Conservation (phyloP, 1,140 invertebrate genomes). For the Phenacoccus solenopsis region DNA sequence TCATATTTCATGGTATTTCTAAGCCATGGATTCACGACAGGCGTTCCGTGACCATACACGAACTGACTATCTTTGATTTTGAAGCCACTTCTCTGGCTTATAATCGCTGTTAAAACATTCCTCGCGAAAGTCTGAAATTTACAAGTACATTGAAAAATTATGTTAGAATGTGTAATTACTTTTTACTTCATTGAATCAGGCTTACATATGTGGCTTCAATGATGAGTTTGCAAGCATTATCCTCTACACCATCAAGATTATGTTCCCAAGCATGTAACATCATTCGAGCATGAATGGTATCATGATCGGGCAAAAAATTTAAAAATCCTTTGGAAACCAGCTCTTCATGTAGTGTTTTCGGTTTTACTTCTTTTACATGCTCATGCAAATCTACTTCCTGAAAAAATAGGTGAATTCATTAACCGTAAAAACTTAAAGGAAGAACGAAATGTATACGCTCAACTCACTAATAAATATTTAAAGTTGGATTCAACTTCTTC, state of each 20-base stretch:
- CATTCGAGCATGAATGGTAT: slow-evolving; percentile 60
- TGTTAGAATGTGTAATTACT: neutral
- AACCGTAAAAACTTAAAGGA: neutral
- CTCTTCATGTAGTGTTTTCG: slow-evolving; percentile 34
- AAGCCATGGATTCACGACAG: slow-evolving; percentile 55
- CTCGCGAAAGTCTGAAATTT: slow-evolving; percentile 54
- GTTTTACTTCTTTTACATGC: neutral
- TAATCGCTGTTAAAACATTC: slow-evolving; percentile 55
- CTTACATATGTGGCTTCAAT: slow-evolving; percentile 53
- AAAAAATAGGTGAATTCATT: neutral
- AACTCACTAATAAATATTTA: slow-evolving; percentile 36
- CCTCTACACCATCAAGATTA: slow-evolving; percentile 62
- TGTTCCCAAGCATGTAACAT: slow-evolving; percentile 70
- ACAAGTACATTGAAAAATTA: neutral
- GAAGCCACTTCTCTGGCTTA: slow-evolving; percentile 58
- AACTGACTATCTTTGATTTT: slow-evolving; percentile 50
- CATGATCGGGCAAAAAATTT: slow-evolving; percentile 55
- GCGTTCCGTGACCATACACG: slow-evolving; percentile 55
- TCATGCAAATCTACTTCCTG: slow-evolving; percentile 18
- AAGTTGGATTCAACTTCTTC: slow-evolving; percentile 46
- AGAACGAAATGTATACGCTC: neutral
- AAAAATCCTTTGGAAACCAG: slow-evolving; percentile 43
- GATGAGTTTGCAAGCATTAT: slow-evolving; percentile 57
- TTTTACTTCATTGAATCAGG: slow-evolving; percentile 12
- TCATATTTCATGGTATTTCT: slow-evolving; percentile 38